Evolutionary conservation across 2,797 vertebrate genomes (phyloP).

Genomic region (Fringilla coelebs): DNA sequence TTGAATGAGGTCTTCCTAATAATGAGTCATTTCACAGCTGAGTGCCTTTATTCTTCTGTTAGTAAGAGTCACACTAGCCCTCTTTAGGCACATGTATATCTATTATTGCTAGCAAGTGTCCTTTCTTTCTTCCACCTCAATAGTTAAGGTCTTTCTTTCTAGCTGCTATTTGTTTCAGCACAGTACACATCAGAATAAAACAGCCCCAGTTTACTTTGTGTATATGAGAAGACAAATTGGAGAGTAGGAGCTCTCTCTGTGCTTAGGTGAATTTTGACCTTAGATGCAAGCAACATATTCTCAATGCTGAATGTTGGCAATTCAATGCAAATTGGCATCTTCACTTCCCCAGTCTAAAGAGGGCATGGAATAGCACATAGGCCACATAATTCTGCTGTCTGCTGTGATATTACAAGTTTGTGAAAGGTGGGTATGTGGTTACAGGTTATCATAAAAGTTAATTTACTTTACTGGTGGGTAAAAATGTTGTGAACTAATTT

Average conservation of each 20-base stretch:
- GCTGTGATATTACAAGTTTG: background rate
- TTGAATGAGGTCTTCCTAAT: constrained; percentile 50
- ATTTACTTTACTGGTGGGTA: constrained; percentile 49
- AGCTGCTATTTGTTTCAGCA: background rate
- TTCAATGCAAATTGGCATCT: background rate
- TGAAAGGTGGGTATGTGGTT: background rate
- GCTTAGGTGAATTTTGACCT: background rate
- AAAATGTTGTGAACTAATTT: constrained; percentile 64
- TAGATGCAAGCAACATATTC: background rate
- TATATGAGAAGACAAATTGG: background rate
- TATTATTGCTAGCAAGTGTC: background rate
- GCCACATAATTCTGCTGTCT: background rate
- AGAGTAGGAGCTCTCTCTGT: background rate
- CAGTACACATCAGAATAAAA: background rate
- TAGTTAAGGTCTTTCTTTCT: background rate
- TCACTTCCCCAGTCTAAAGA: background rate
- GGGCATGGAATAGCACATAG: background rate
- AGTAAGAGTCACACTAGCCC: background rate
- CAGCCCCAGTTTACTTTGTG: background rate
- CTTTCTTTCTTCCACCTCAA: constrained; percentile 8
- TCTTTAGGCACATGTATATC: background rate
- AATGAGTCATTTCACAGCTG: constrained; percentile 49
- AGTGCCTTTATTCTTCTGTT: constrained; percentile 34
- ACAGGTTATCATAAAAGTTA: constrained; percentile 28
- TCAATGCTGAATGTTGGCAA: background rate